Evolutionary conservation across 2,888 invertebrate genomes (phyloP), one percentile per base, ranked within the genome.

Genomic region (Halictus ligatus): DNA sequence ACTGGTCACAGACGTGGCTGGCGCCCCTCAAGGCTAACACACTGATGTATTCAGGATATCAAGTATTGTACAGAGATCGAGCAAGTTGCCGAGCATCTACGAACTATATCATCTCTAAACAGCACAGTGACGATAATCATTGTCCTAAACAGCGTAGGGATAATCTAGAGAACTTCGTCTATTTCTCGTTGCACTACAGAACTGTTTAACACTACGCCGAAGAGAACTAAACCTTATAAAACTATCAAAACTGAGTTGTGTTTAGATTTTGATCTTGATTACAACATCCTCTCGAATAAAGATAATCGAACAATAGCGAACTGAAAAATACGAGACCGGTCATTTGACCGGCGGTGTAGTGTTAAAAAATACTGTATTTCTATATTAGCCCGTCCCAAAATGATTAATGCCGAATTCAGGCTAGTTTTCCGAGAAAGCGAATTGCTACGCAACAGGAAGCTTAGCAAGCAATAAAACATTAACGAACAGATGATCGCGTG

Each of bases 21-120:
- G 93, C 93, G 93, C 93, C 93, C 91, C 90, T 92, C 93, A 93
- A 93, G 93, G 93, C 93, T 93, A 92, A 83, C 77, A 75, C 78
- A 54, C 54, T 13, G 50, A 72, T 35, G 46, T 15, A 54, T 72
- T 46, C 67, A 15, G 48, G 72, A 75, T 58, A 60, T 48, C 54
- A n/a, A 10, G 3, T n/a, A 54, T 54, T 54, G 54, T 54, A 54
- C 21, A n/a, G 43, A 43, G 43, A 43, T 43, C 43, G 8, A 54
- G 3, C 54, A 54, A 21, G 54, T 54, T 54, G 54, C n/a, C 54
- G 54, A 54, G 21, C 54, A 10, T 54, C 54, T n/a, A 54, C 50
- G 8, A 54, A 54, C 50, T 54, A 54, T 54, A 54, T 54, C 54
- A 54, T 54, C 10, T n/a, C 3, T 2, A 54, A 54, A n/a, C 54